Base-by-base conservation (phyloP, 2,113 vertebrate genomes). In the Poeciliopsis turrubarensis region DNA sequence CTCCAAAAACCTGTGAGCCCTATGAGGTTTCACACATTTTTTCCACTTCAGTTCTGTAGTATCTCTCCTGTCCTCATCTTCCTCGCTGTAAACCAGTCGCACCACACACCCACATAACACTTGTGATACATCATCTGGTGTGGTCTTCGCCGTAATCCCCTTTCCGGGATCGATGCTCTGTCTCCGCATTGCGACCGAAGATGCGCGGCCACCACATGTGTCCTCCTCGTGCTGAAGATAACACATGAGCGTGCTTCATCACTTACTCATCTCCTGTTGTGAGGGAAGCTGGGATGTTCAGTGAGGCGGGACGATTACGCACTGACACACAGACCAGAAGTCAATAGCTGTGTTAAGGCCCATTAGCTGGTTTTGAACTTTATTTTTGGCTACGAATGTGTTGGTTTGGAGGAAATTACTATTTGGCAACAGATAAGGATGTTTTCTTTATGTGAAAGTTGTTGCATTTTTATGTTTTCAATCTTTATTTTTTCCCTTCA, bases 141-240 rank as follows among this genome's bases (percentile, higher is more conserved):
- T 30, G 65, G 72, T 87, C 79, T 91, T 84, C 87, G 86, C 86
- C 54, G 70, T 92, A 91, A 91, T 92, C 87, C 80, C 62, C 51
- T 65, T 68, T 80, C 76, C 82, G 70, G 82, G 88, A 92, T 93
- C 86, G 51, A 93, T 90, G 73, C 68, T 78, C 75, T 61, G 61
- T 83, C 76, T 82, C 84, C 77, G 79, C 77, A 69, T 72, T 73
- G 80, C 67, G 80, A 77, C 82, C 72, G 61, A 75, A 86, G 79
- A 87, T 75, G 78, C 75, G 81, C 82, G 78, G 86, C 87, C 89
- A 76, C 88, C 83, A 74, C 91, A 89, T 83, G 85, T 82, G 89
- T 85, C 81, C 90, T 83, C 79, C 75, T 72, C 79, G 75, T 79
- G 27, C 73, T 79, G 83, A 77, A 86, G 79, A 80, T 84, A 79